Base-by-base conservation (phyloP, 1,140 invertebrate species). In the Cotesia vestalis region DNA sequence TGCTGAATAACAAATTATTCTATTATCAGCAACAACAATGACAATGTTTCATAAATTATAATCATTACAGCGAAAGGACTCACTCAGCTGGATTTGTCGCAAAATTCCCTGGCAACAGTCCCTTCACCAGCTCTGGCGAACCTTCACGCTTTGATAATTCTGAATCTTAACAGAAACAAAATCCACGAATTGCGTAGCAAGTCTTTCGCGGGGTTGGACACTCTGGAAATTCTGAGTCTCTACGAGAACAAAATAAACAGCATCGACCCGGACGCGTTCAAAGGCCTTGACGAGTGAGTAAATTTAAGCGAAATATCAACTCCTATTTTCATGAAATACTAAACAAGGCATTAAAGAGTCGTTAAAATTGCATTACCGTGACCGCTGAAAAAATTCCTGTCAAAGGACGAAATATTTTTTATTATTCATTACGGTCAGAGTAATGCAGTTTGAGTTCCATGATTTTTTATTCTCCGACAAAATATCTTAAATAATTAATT, bases 161-260 rank as follows among this genome's bases (percentile, higher is more conserved):
- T 97, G 12, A 96, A 96, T 83, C 90, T 97, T 85, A 96, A 96
- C 83, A 93, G 95, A 83, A 97, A 97, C 82, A 94, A 93, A 79
- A 92, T 95, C 77, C 90, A 86, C 12, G 90, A 90, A 60, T 88
- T 97, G 17, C 93, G 94, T 77, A 89, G 90, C 52, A 90, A 90
- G 67, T 94, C 94, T 17, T 96, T 97, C 78, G 90, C 93, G 76
- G 94, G 94, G 2, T 89, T 96, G 75, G 93, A 94, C 73, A 94
- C 94, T 4, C 87, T 96, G 61, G 94, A 95, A 83, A 94, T 96
- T 70, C 89, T 97, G 46, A 95, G 94, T 55, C 85, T 97, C 14
- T 96, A 96, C 82, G 94, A 94, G 81, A 97, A 97, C 81, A 92
- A 92, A 86, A 93, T 96, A 75, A 90, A 89, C 62, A 89, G 84